Conservation (phyloP, 2,797 vertebrate genomes). For the Novumbra hubbsi region DNA sequence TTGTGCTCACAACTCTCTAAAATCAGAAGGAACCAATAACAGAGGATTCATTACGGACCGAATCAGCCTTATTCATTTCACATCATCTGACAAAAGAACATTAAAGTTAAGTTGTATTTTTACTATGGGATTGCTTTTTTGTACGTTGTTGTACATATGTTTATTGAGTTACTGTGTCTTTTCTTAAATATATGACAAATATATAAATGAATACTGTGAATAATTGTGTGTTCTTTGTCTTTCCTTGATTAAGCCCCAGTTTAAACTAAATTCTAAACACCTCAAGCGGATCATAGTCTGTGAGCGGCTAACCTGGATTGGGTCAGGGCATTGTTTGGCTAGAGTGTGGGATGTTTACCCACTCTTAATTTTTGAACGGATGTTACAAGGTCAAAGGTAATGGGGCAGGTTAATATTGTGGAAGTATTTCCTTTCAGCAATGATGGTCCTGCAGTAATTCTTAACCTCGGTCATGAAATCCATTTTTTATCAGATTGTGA, state of each 20-base stretch:
- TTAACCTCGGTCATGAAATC: not conserved
- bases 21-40: constrained; percentile 25
- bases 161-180: constrained; percentile 46
- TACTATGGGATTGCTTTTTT: constrained; percentile 40
- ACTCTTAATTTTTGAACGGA: constrained; percentile 26
- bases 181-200: constrained; percentile 52
- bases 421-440: constrained; percentile 18
- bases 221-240: constrained; percentile 35
- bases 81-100: constrained; percentile 34
- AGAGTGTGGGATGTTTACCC: not conserved
- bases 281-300: constrained; percentile 50
- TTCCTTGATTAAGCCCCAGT: not conserved
- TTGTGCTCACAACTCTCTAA: constrained; percentile 34
- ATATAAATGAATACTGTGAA: constrained; percentile 62
- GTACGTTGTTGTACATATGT: constrained; percentile 51
- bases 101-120: constrained; percentile 40
- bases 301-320: constrained; percentile 59
- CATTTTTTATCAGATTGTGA: not conserved
- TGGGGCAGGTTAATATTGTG: constrained; percentile 43
- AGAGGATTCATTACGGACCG: constrained; percentile 23
- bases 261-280: constrained; percentile 26
- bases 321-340: constrained; percentile 43
- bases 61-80: constrained; percentile 34
- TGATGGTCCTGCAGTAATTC: not conserved
- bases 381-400: constrained; percentile 31